Evolutionary conservation across 2,113 vertebrate genomes (phyloP), one percentile per base, ranked within the genome.

Genomic region (Macaca mulatta): DNA sequence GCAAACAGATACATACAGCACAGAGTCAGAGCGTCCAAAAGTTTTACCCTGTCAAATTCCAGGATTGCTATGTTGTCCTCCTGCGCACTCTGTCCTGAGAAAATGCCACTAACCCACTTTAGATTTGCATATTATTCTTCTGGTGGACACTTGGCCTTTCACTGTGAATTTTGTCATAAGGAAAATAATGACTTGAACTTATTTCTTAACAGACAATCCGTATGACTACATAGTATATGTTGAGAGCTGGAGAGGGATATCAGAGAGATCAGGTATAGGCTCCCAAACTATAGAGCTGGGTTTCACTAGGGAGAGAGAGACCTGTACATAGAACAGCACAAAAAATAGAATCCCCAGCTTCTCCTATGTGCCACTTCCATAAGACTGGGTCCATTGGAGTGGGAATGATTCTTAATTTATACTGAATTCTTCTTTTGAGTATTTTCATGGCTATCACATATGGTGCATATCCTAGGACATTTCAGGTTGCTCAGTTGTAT

Each of bases 111-210:
- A 35, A 96, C 69, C 38, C 23, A 83, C n/a, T 93, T 67, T 30
- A 83, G 38, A 69, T 82, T 79, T 83, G 27, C 4, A 50, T 38
- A 40, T 43, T 64, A 9, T n/a, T 86, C 7, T 90, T 77, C 50
- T 77, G 61, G 13, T 55, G 17, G 25, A 61, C 25, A 30, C 50
- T 61, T 75, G 67, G 52, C 20, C 40, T 94, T 95, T 90, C 11
- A 27, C 13, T 69, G 3, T 86, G 48, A 57, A 70, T 91, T 59
- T 64, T 89, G 30, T 91, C 78, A 91, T 40, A 69, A 61, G 43
- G 5, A 85, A 59, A 72, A 92, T 35, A 85, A 69, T 85, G 38
- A 8, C 43, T 91, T 89, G 61, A 75, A 92, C 23, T 35, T 92
- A 52, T 43, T 69, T 97, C 61, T 91, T 74, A 69, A 30, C 12